These are phyloP conservation scores for Euschistus heros DNA, from an alignment of 1,140 invertebrate genomes.

Conservation along the genomic window DNA sequence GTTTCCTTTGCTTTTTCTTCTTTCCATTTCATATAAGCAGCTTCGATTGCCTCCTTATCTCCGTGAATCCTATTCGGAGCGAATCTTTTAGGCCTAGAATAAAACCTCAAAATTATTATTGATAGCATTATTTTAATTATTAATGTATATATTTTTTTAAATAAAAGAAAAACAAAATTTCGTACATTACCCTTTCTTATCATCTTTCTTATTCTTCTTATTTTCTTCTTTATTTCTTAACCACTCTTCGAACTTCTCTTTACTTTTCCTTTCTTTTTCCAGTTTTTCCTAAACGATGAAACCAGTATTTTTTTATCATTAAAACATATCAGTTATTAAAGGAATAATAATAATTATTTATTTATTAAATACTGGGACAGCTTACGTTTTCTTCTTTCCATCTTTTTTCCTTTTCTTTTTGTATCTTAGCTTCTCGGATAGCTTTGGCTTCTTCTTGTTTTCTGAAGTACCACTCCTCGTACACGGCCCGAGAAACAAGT, in stretches of 20 bases:
- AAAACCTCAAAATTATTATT: conserved; percentile 1
- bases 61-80: background rate
- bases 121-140: too few species aligned
- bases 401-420: conserved; percentile 23
- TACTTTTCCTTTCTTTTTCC: conserved; percentile 22
- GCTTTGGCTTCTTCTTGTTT: conserved; percentile 27
- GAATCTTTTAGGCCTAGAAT: conserved; percentile 9
- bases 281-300: conserved; percentile 21
- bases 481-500: conserved; percentile 27
- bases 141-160: too few species aligned
- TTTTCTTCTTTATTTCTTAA: conserved; percentile 25
- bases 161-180: too few species aligned
- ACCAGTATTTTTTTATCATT: background rate
- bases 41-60: conserved; percentile 11
- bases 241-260: conserved; percentile 27
- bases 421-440: conserved; percentile 16
- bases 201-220: conserved; percentile 18
- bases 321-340: background rate
- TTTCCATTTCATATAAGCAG: conserved; percentile 26
- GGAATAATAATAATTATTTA: background rate
- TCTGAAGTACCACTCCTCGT: conserved; percentile 31
- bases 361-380: background rate
- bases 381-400: conserved; percentile 25
- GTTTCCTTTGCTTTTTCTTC: conserved; percentile 24
- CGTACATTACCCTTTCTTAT: background rate